A percentile compares a stretch with the other conserved stretches of the same genome.
phyloP scores from a whole-genome alignment of 1,140 invertebrate genomes.

The Brachionus asplanchnoidis region DNA sequence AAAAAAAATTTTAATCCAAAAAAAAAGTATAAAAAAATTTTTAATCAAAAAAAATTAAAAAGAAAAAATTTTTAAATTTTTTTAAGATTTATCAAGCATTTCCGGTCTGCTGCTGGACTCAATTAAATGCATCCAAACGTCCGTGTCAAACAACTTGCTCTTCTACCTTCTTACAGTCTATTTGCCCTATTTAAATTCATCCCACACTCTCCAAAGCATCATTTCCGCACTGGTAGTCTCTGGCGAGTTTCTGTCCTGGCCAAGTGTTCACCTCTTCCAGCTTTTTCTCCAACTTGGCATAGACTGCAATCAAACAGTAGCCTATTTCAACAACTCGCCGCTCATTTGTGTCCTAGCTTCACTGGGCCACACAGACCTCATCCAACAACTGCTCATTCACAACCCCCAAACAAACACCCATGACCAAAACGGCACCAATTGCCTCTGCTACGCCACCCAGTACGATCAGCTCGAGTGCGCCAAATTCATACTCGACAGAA shows the following conservation, averaged over 20 bases:
- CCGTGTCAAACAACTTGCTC: neutral
- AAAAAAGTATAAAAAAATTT: too few species aligned
- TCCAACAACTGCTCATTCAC: slow-evolving; percentile 67
- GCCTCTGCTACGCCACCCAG: slow-evolving; percentile 27
- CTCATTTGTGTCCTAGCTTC: slow-evolving; percentile 55
- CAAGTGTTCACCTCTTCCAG: slow-evolving; percentile 70
- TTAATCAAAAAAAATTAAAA: too few species aligned
- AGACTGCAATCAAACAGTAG: slow-evolving; percentile 49
- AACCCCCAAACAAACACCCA: slow-evolving; percentile 66
- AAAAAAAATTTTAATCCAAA: too few species aligned
- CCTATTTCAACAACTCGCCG: slow-evolving; percentile 50
- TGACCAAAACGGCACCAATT: slow-evolving; percentile 33
- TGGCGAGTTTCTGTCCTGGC: slow-evolving; percentile 81
- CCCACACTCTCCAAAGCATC: slow-evolving; percentile 69
- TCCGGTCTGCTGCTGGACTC: neutral
- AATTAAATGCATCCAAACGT: neutral
- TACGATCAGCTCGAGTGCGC: neutral
- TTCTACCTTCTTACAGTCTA: neutral
- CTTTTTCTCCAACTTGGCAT: slow-evolving; percentile 52
- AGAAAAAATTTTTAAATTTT: too few species aligned
- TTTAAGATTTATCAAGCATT: neutral
- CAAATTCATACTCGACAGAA: slow-evolving; percentile 51
- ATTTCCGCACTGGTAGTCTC: slow-evolving; percentile 73
- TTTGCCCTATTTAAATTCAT: neutral
- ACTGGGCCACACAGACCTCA: slow-evolving; percentile 77